Percentiles rank a stretch among this genome's conserved stretches.
These are phyloP conservation scores for Mus pahari DNA, from an alignment of 2,113 vertebrate species.

Conservation along the genomic window DNA sequence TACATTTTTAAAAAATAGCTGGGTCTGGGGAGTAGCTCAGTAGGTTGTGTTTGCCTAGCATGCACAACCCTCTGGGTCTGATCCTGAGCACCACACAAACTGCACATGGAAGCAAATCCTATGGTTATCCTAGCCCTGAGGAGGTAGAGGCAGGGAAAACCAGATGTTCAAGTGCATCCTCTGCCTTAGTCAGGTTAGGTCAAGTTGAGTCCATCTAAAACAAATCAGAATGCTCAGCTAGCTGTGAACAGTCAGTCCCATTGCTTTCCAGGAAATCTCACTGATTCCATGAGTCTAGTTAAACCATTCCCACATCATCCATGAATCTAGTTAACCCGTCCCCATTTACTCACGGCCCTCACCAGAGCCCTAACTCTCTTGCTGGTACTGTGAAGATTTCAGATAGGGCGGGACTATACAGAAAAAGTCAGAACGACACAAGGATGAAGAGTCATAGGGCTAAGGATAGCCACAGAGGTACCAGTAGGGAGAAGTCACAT, in stretches of 20 bases:
- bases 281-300: not conserved
- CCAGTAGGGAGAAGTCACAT: not conserved
- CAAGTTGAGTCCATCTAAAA: not conserved
- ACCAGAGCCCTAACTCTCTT: not conserved
- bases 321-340: not conserved
- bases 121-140: not conserved
- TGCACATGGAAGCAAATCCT: not conserved
- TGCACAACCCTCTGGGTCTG: not conserved
- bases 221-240: not conserved
- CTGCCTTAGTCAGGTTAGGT: not conserved
- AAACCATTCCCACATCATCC: not conserved
- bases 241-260: not conserved
- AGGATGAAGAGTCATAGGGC: not conserved
- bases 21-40: not conserved
- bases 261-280: constrained; percentile 27
- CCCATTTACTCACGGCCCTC: not conserved
- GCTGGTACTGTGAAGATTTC: not conserved
- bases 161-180: not conserved
- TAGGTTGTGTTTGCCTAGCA: not conserved
- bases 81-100: not conserved
- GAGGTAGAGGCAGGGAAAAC: not conserved
- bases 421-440: not conserved
- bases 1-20: not conserved
- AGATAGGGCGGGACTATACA: not conserved
- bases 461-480: not conserved